Base-by-base conservation (phyloP, 92 coral and sea anemone species). In the Desmophyllum pertusum region DNA sequence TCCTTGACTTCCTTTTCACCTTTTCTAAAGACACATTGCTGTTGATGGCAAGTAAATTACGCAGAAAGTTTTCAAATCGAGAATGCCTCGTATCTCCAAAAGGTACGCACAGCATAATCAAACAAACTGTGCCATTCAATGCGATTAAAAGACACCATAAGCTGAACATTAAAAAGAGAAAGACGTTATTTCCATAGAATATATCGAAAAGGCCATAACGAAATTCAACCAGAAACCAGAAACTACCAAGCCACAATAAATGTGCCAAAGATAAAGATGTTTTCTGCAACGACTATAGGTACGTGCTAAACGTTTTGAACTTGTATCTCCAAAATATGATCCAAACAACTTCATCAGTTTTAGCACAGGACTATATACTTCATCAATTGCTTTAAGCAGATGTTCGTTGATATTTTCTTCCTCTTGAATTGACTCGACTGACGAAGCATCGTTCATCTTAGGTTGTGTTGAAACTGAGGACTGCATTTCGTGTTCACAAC, bases 291-390 rank as follows among this genome's bases (percentile, higher is more conserved):
- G 42, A 30, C 46, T 6, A 23, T 40, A 10, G 0, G 27, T n/a
- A 1, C 31, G 6, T n/a, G 3, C 3, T 1, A 45, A 5, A 38
- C 2, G 9, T 3, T 38, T 78, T 15, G 37, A 36, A 19, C 48
- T 9, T 6, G 37, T 25, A 14, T 57, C 70, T 7, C 81, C 81
- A 42, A 37, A 77, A 30, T 77, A 77, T 38, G 25, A 15, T 59
- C 81, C 81, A n/a, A 29, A 55, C 37, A 59, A 2, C 38, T 38
- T 77, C 81, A 77, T 77, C 39, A 36, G 10, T 29, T 61, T 77
- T 1, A 77, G 41, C 9, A 77, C 8, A 8, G 81, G 82, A 25
- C 82, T 27, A 57, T n/a, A 78, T 13, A 61, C 8, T 10, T 61
- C 45, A 1, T 50, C 65, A 29, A 51, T 8, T 19, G 63, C 80